Evolutionary conservation across 2,113 vertebrate species (phyloP), one percentile per base, ranked within the genome.

Genomic region (Sinocyclocheilus maitianheensis): DNA sequence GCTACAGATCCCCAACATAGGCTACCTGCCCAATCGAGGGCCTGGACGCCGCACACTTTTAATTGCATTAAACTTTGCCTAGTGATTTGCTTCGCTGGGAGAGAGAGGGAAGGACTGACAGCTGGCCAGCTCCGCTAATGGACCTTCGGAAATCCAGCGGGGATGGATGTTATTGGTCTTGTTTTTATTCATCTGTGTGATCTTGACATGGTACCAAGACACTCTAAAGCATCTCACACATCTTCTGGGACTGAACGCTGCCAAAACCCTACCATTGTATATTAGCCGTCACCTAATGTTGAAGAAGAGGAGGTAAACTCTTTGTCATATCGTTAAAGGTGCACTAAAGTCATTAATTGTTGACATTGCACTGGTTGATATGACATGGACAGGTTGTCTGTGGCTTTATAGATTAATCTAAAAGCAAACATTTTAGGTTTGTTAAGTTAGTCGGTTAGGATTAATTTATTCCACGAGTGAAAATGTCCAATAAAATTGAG

Each of bases 11-110:
- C 55, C 18, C 74, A 7, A 67, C 85, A 80, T 83, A 87, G 67
- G 75, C 92, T 95, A 95, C 94, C 94, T 94, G 92, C 91, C 92
- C 92, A 91, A 95, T 95, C 85, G 87, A 90, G 92, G 85, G 88
- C 83, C 89, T 86, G 85, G 72, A 87, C 40, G 62, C 55, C n/a
- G 40, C 82, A 37, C 85, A 86, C 89, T 89, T 93, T 92, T 93
- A 93, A 93, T 92, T 90, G 90, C 87, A 91, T 92, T 92, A 92
- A 92, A 90, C 82, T 67, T 87, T 78, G 83, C 85, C 88, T 77
- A 79, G 87, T 89, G 91, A 93, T 93, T 94, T 91, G 91, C 89
- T 91, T 85, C 81, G 78, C 88, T 88, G 79, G 88, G 53, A 90
- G 88, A 86, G 55, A 76, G 84, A 77, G 60, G 77, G 87, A 79